Evolutionary conservation across 2,797 vertebrate genomes (phyloP), one percentile per base, ranked within the genome.

Genomic region (Gadopsis marmoratus): DNA sequence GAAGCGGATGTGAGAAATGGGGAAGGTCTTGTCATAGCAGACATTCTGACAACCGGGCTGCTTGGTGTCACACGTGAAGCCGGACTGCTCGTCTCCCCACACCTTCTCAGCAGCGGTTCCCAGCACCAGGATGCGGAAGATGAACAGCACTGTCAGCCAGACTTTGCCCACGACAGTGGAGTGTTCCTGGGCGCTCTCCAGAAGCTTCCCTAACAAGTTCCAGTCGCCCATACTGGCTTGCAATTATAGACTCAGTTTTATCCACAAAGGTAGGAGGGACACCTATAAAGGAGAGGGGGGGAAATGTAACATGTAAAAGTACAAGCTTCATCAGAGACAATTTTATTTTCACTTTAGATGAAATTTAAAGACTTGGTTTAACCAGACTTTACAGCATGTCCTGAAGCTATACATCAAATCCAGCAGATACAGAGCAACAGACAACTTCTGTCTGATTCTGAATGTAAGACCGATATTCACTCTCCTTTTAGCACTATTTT

Each of bases 1-100:
- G 94, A 98, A 97, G 81, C 95, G 96, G 58, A 97, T 97, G 90
- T 97, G 97, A 43, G 97, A 97, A 83, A 98, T 97, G 45, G 96
- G 97, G 90, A 97, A 97, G 72, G 97, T 97, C 73, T 93, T 93
- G 89, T 97, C 97, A 0, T 98, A 97, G 89, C 97, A 97, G 81
- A 97, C 96, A 0, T 96, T 97, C 88, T 97, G 95, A 89, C 97
- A 98, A 87, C 97, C 97, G 0, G 97, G 97, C 91, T 97, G 96
- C 89, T 97, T 97, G 4, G 97, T 97, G 92, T 97, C 96, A 0
- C 97, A 97, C 16, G 95, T 96, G 88, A 97, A 98, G 63, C 96
- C 95, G 0, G 96, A 96, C 90, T 92, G 93, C 85, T 97, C 96
- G 0, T 97, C 97, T 0, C 96, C 97, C 97, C 97, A 97, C 37